Evolutionary conservation across 2,888 invertebrate species (phyloP).

Genomic region (Papilio protenor): DNA sequence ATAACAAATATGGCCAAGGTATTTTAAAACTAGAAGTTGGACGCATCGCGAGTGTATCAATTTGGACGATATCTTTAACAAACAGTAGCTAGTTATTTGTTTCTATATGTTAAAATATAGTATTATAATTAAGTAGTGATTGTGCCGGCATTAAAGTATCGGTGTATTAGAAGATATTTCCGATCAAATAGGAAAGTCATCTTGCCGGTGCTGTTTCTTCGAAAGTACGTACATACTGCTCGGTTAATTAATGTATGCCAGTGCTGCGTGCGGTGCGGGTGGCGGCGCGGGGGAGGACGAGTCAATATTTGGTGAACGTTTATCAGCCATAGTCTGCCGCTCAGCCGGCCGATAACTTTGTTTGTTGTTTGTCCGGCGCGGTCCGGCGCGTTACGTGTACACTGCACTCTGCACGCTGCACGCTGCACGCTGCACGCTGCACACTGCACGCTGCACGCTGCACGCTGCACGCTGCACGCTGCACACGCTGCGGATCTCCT

Average conservation of each 20-base stretch:
- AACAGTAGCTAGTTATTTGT: not conserved
- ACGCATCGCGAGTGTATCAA: not conserved
- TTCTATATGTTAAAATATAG: not conserved
- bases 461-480: not conserved
- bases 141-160: not conserved
- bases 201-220: not conserved
- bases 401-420: not conserved
- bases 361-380: constrained; percentile 9
- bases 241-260: not conserved
- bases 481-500: too few relatives aligned
- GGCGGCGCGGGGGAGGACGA: not conserved
- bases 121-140: not conserved
- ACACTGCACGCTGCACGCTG: not conserved
- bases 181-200: not conserved
- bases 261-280: not conserved
- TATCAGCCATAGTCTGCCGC: constrained; percentile 8
- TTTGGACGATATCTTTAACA: not conserved
- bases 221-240: not conserved
- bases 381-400: not conserved
- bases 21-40: too few relatives aligned
- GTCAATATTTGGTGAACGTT: constrained; percentile 20
- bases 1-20: too few relatives aligned
- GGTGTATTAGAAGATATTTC: not conserved
- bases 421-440: not conserved
- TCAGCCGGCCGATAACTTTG: constrained; percentile 8